phyloP scores from a whole-genome alignment of 2,113 vertebrate species.

The Myxocyprinus asiaticus region DNA sequence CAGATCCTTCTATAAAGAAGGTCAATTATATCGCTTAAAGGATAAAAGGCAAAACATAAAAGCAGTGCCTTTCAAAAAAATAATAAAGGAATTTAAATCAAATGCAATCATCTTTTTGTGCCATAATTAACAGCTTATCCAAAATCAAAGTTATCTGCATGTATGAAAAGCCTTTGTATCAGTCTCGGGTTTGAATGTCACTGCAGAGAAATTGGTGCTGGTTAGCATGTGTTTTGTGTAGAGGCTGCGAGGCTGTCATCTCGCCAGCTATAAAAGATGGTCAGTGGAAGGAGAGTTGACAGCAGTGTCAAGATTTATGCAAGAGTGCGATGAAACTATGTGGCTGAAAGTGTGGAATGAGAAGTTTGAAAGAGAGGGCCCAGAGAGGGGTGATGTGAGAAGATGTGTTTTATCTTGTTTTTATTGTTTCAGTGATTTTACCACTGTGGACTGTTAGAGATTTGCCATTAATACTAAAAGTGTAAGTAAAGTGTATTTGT shows the following conservation, averaged over 20 bases:
- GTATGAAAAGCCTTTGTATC: neutral
- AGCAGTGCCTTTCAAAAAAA: neutral
- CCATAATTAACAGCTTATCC: neutral
- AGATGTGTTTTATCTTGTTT: neutral
- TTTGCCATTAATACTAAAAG: neutral
- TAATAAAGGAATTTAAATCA: neutral
- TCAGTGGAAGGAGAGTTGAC: neutral
- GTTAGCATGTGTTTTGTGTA: slow-evolving; percentile 16
- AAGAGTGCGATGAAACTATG: slow-evolving; percentile 13
- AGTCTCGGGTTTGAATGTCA: neutral
- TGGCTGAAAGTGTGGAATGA: neutral
- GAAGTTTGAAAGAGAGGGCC: neutral
- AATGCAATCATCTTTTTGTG: slow-evolving; percentile 1
- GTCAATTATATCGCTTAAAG: neutral
- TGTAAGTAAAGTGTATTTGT: neutral
- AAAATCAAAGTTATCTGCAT: neutral
- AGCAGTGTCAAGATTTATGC: slow-evolving; percentile 35
- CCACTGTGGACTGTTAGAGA: neutral
- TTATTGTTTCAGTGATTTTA: neutral
- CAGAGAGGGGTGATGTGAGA: neutral
- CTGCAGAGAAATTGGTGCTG: neutral
- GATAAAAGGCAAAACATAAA: neutral
- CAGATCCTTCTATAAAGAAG: neutral
- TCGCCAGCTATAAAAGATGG: slow-evolving; percentile 7
- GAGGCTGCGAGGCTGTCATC: slow-evolving; percentile 27